Conservation (phyloP, 1,140 invertebrate genomes). For the Plodia interpunctella region DNA sequence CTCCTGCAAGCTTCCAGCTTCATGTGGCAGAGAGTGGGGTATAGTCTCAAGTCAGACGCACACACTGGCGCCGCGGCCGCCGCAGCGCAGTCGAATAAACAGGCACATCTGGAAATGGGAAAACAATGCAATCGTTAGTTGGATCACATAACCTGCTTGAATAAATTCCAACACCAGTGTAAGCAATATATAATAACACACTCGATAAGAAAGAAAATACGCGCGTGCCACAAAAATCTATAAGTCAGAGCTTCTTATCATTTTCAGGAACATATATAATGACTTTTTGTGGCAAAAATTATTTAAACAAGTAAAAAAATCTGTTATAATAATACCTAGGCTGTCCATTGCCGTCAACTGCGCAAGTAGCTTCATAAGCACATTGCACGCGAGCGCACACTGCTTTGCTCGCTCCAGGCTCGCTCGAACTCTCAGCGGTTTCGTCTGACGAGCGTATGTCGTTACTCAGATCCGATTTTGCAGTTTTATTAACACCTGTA, state of each 20-base stretch:
- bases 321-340: conserved; percentile 32
- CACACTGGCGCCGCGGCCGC: conserved; percentile 82
- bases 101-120: conserved; percentile 78
- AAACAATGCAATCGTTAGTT: not conserved
- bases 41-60: conserved; percentile 88
- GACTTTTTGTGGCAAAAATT: too few species aligned
- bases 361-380: conserved; percentile 89
- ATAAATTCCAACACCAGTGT: too few species aligned
- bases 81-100: conserved; percentile 83
- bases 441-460: conserved; percentile 48
- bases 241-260: too few species aligned
- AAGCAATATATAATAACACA: too few species aligned
- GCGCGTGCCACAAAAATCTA: too few species aligned
- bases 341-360: conserved; percentile 81
- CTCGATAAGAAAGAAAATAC: too few species aligned
- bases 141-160: too few species aligned
- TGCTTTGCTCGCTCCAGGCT: conserved; percentile 44
- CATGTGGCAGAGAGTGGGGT: conserved; percentile 91
- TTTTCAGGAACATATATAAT: too few species aligned
- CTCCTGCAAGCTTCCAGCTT: conserved; percentile 89
- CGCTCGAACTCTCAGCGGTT: conserved; percentile 41
- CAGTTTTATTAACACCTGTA: conserved; percentile 34
- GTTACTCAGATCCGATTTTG: conserved; percentile 43
- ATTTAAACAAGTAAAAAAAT: not conserved
- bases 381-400: conserved; percentile 89